Evolutionary conservation across 2,113 vertebrate genomes (phyloP), one percentile per base, ranked within the genome.

Genomic region (Leptobrachium leishanense): DNA sequence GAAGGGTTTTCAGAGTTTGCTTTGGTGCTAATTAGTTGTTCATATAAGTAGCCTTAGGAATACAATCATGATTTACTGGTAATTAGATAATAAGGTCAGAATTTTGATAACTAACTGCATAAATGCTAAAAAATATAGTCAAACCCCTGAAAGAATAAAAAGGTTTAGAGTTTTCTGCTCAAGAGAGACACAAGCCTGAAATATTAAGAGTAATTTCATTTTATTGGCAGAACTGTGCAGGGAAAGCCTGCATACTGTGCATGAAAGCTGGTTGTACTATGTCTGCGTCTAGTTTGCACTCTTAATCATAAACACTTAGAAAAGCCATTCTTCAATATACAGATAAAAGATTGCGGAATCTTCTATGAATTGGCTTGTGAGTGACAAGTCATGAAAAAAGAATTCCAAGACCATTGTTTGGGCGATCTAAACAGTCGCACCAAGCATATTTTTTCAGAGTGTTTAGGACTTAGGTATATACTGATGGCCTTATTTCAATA

Each of bases 131-230:
- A 54, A 54, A 59, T 12, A 59, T 13, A 59, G 3, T 13, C 6
- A 54, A 15, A 39, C 57, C 66, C 43, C 55, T 2, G 65, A 50
- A 74, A 68, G 39, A 59, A 74, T 55, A 62, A 53, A 81, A 62
- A 43, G 53, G 62, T 74, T 68, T 43, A 10, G 42, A 39, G 72
- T 62, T 66, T 65, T 46, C 44, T 79, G 70, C 77, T 65, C 66
- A 68, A 62, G 70, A 79, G 42, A 74, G 50, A 50, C 65, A 71
- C 20, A 68, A 81, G 65, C 44, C 77, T 80, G 71, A 80, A 74
- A 80, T 74, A 80, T 80, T 80, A 80, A 80, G 72, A 71, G 63
- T 67, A 68, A 80, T 80, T 80, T 80, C 39, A 80, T 80, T 80
- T 80, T 80, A 80, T 74, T 80, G 70, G 77, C 77, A 68, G 64